These are phyloP conservation scores for Sweltsa coloradensis DNA, from an alignment of 1,140 invertebrate species.

Conservation along the genomic window DNA sequence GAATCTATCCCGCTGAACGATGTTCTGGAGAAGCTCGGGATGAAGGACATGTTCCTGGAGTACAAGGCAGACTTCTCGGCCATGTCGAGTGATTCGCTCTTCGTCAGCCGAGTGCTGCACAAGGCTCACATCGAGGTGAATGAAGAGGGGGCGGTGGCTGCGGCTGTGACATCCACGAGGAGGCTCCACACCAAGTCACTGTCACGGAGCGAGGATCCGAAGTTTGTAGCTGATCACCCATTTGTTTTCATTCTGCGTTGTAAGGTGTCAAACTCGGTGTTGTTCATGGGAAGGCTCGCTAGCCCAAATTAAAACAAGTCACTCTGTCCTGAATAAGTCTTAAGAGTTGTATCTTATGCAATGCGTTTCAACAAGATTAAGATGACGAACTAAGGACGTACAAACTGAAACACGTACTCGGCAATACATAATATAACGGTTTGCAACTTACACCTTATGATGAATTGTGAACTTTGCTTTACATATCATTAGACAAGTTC, in stretches of 20 bases:
- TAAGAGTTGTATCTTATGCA: no score
- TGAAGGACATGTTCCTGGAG: conserved; percentile 1
- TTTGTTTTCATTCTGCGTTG: neutral
- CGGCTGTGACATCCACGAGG: conserved; percentile 26
- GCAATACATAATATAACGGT: no score
- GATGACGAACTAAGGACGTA: no score
- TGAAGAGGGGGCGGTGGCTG: conserved; percentile 34
- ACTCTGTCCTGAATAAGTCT: no score
- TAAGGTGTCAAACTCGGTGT: neutral
- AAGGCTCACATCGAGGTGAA: conserved; percentile 34
- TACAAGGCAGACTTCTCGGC: conserved; percentile 27
- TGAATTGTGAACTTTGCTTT: no score
- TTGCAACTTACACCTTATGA: no score
- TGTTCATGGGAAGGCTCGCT: neutral
- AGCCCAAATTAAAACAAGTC: neutral
- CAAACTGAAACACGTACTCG: no score
- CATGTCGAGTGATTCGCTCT: conserved; percentile 25
- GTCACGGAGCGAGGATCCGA: no score
- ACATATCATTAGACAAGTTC: no score
- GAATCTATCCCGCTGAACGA: conserved; percentile 34
- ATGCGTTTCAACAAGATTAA: no score
- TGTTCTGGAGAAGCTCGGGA: conserved; percentile 24
- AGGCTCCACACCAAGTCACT: neutral
- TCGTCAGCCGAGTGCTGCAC: conserved; percentile 29
- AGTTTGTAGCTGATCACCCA: neutral